A percentile compares a stretch with the other conserved stretches of the same genome.
Conservation (phyloP, 2,888 invertebrate genomes). For the Thalpophila matura region DNA sequence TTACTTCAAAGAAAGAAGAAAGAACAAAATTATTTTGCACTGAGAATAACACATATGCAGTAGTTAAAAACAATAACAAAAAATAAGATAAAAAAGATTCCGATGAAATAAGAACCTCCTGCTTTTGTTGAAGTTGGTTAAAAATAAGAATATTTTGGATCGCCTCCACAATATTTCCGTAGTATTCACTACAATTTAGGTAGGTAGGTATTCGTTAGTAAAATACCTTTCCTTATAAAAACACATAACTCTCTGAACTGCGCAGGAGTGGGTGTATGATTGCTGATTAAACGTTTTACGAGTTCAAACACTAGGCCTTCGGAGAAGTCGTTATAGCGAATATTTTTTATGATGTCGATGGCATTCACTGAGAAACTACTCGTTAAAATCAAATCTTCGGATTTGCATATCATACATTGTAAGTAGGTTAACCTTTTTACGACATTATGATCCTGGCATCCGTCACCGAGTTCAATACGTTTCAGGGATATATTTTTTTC, state of each 20-base stretch:
- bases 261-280: constrained; percentile 29
- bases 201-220: neutral
- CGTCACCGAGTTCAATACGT: neutral
- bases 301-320: constrained; percentile 37
- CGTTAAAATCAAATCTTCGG: constrained; percentile 26
- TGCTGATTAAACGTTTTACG: neutral
- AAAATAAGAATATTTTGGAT: no score
- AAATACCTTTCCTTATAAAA: neutral
- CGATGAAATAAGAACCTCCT: no score
- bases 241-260: constrained; percentile 4
- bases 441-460: constrained; percentile 10
- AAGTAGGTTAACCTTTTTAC: constrained; percentile 27
- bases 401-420: constrained; percentile 45
- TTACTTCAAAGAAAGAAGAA: no score
- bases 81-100: no score
- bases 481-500: neutral
- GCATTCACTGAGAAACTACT: constrained; percentile 43
- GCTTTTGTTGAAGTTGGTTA: no score
- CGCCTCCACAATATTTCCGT: neutral
- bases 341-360: constrained; percentile 49
- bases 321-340: constrained; percentile 39
- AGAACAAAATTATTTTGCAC: no score
- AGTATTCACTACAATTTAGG: neutral
- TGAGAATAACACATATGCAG: no score
- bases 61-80: no score